Base-by-base conservation (phyloP, 2,797 vertebrate genomes). In the Ceryle rudis region DNA sequence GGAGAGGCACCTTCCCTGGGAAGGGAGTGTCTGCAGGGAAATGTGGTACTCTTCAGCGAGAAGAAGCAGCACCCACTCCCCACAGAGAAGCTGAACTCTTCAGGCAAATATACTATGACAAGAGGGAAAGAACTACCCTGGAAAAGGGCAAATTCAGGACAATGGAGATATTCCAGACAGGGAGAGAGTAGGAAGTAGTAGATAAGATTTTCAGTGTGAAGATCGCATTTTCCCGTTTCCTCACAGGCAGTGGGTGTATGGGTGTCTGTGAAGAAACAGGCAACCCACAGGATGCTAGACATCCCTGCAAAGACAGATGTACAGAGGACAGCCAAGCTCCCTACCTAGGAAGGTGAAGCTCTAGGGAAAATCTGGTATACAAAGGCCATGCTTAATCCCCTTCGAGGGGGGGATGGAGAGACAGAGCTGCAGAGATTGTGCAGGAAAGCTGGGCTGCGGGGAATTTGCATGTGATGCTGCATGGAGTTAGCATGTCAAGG, bases 401-500 rank as follows among this genome's bases (percentile, higher is more conserved):
- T 90, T 81, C 35, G 46, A 72, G 26, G 64, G 52, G 81, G 81
- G 44, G 39, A 35, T 83, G 69, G 83, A 93, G 91, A 85, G 62
- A 92, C 33, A 93, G 82, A 88, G 89, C 95, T 93, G 95, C 95
- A 97, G 91, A 97, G 91, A 93, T 64, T 93, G 86, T 93, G 81
- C 96, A 93, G 93, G 86, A 81, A 95, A 96, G 93, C 94, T 93
- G 90, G 90, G 79, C 95, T 95, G 91, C 6, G 1, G 81, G 92
- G 81, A 93, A 71, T 94, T 96, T 83, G 92, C 93, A 95, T 94
- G 94, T 95, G 92, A 97, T 95, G 96, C 96, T 97, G 94, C 95
- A 96, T 96, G 96, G 95, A 83, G 77, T 96, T 95, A 95, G 96
- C 91, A 89, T 96, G 96, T 95, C 86, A 87, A 74, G 90, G 82